Evolutionary conservation across 2,797 vertebrate species (phyloP).

Genomic region (Ataeniobius toweri): DNA sequence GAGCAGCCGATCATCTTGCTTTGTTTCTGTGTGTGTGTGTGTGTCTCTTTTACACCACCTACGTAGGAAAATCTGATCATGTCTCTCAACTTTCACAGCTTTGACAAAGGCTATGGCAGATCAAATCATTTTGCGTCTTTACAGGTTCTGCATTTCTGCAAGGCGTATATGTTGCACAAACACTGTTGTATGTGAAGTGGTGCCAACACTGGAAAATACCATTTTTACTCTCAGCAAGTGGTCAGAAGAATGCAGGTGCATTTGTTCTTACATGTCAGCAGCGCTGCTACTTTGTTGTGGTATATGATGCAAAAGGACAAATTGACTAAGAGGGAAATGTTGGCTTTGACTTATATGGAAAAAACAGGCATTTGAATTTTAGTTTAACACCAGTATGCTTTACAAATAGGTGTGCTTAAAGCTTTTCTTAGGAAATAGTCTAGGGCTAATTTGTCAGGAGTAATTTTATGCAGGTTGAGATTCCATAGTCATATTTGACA

Average conservation of each 20-base stretch:
- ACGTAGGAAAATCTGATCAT: constrained; percentile 92
- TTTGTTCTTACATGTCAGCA: constrained; percentile 12
- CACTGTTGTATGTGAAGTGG: constrained; percentile 30
- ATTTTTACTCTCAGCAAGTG: constrained; percentile 45
- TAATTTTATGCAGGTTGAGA: background rate
- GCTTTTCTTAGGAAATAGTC: background rate
- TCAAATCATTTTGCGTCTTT: constrained; percentile 60
- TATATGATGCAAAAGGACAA: constrained; percentile 26
- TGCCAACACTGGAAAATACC: constrained; percentile 63
- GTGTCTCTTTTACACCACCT: constrained; percentile 82
- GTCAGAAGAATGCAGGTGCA: constrained; percentile 45
- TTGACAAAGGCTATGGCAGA: constrained; percentile 63
- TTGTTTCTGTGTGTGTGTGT: constrained; percentile 38
- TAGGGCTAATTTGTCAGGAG: background rate
- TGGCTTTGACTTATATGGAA: constrained; percentile 29
- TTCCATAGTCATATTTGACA: background rate
- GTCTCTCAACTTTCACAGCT: constrained; percentile 72
- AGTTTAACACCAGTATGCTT: background rate
- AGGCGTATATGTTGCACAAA: constrained; percentile 57
- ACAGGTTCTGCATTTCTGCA: constrained; percentile 60
- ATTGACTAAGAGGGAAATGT: background rate
- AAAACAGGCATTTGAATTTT: constrained; percentile 26
- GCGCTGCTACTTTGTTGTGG: constrained; percentile 40
- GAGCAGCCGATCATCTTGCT: constrained; percentile 67
- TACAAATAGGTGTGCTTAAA: background rate